Evolutionary conservation across 2,797 vertebrate species (phyloP), one percentile per base, ranked within the genome.

Genomic region (Perodicticus potto): DNA sequence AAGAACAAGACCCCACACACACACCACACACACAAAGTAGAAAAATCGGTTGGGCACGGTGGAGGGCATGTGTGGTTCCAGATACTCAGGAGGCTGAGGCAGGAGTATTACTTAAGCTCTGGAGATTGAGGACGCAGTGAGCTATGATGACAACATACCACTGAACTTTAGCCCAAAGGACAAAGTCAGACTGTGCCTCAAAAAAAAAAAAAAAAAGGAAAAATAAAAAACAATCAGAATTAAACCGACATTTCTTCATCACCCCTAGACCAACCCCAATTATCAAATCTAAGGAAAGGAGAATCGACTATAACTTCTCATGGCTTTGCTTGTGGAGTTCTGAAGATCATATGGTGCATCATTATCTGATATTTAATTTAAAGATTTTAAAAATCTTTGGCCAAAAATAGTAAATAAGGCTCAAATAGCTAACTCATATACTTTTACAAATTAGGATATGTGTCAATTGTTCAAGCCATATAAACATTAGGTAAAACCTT

Each of bases 261-360:
- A 63, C 3, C 7, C 1, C 5, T 2, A 81, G 49, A 57, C 0
- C 4, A 49, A 5, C 0, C 20, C n/a, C 59, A 9, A 25, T 40
- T 49, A 72, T 49, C 4, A 55, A 69, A 80, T 55, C 8, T 13
- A 81, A 80, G 49, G 53, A 63, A 20, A 85, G 55, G 9, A 89
- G 23, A 70, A 86, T 76, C 8, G 70, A 61, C 32, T 40, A 43
- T n/a, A 63, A 32, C 22, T 34, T 83, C 20, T 19, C 16, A 40
- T 20, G 2, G 3, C 12, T 67, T 93, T 77, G 12, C 19, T 29
- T 61, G 5, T 91, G 25, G 3, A 32, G 7, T 88, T 76, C 12
- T 55, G 90, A 90, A 82, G 6, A 78, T 12, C 69, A 59, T 49
- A 6, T 20, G 32, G 1, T 70, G 19, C 10, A 86, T 20, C 13